These are phyloP conservation scores for Poecile atricapillus DNA, from an alignment of 2,113 vertebrate species.

Conservation along the genomic window DNA sequence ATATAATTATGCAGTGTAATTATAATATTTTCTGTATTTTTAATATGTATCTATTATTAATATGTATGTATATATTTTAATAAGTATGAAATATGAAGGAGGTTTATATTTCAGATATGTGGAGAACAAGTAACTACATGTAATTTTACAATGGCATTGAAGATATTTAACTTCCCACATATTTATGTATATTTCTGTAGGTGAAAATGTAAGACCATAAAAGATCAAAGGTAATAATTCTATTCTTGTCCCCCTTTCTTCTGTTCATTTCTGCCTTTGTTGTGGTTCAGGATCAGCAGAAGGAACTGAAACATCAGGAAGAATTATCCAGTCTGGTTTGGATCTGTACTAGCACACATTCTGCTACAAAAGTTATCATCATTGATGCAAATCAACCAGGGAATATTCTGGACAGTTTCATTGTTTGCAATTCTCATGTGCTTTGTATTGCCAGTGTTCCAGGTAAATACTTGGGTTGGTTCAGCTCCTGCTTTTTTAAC, in stretches of 20 bases:
- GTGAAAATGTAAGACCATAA: neutral
- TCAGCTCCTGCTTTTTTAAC: neutral
- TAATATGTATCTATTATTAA: too few species aligned
- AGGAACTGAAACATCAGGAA: slow-evolving; percentile 87
- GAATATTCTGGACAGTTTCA: slow-evolving; percentile 93
- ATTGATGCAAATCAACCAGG: slow-evolving; percentile 94
- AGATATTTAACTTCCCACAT: neutral
- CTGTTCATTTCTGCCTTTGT: neutral
- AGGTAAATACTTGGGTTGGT: slow-evolving; percentile 70
- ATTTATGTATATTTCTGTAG: neutral
- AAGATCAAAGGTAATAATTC: neutral
- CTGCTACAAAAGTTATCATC: slow-evolving; percentile 90
- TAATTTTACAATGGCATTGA: neutral
- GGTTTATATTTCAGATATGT: neutral
- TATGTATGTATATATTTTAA: neutral
- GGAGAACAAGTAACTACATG: neutral
- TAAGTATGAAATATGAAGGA: neutral
- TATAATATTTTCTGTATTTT: neutral
- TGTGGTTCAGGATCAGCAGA: slow-evolving; percentile 87
- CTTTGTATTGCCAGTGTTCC: slow-evolving; percentile 94
- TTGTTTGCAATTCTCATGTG: slow-evolving; percentile 91
- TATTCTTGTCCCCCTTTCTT: neutral
- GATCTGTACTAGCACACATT: slow-evolving; percentile 96
- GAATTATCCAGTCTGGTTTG: slow-evolving; percentile 96
- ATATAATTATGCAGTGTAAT: neutral